Evolutionary conservation across 1,140 invertebrate genomes (phyloP), one percentile per base, ranked within the genome.

Genomic region (Diuraphis noxia): DNA sequence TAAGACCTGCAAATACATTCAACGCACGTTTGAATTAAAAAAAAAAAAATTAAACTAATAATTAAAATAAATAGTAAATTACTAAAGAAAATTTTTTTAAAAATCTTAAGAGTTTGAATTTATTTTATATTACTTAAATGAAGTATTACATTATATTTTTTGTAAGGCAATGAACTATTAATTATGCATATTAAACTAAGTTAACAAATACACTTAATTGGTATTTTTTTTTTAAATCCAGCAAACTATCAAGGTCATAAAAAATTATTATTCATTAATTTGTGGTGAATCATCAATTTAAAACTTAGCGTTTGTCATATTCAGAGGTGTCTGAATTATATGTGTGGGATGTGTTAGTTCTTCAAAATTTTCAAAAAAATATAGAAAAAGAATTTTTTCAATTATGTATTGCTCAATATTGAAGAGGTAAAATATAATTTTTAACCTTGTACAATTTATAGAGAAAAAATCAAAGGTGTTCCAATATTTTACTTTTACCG

Each of bases 141-240:
- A 17, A 72, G 13, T 72, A 72, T 34, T n/a, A 13, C 8, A n/a
- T 72, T 56, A 30, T 63, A 17, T 30, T 30, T 72, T 72, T n/a
- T 72, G 13, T n/a, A 63, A 72, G 19, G 52, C 56, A n/a, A n/a
- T 72, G 56, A 63, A 72, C 56, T 72, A 72, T 72, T 72, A n/a
- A 72, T 13, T 72, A n/a, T n/a, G 13, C 17, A 72, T 72, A 72
- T 85, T 85, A 43, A 43, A 46, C 41, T 46, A 85, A 85, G n/a
- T 46, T 85, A 85, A 85, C 30, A 21, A 30, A 85, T 43, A n/a
- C 19, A 34, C 7, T 41, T 85, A 85, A 85, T 85, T 85, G 82
- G 30, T 43, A 85, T 40, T 38, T 81, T 85, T 72, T n/a, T 21
- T 85, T 43, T 7, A 85, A 72, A 41, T 85, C 30, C 41, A 81